Percentiles rank a stretch among this genome's conserved stretches.
These are phyloP conservation scores for Scyliorhinus canicula DNA, from an alignment of 2,797 vertebrate genomes.

Conservation along the genomic window DNA sequence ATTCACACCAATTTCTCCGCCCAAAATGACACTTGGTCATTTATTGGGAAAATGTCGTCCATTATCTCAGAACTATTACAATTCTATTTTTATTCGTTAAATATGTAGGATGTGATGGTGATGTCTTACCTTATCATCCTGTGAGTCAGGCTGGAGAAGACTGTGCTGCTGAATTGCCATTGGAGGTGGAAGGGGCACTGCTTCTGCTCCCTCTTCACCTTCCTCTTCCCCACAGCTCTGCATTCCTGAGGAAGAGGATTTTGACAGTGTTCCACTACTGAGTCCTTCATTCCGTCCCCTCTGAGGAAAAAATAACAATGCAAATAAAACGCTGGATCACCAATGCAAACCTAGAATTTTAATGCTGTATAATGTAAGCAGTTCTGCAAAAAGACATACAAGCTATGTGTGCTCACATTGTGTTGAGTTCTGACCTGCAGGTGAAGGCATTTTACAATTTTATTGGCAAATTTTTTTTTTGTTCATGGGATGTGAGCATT, in stretches of 20 bases:
- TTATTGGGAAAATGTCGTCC: too few relatives aligned
- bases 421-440: not conserved
- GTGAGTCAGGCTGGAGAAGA: conserved; percentile 88
- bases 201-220: conserved; percentile 87
- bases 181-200: conserved; percentile 87
- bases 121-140: conserved; percentile 89
- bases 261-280: conserved; percentile 92
- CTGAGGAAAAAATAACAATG: conserved; percentile 56
- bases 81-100: not conserved
- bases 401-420: not conserved
- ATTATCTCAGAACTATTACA: not conserved
- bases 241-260: conserved; percentile 97
- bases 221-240: conserved; percentile 98
- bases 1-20: too few relatives aligned
- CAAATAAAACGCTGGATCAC: not conserved
- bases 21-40: too few relatives aligned
- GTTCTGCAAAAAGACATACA: not conserved
- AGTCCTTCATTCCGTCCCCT: conserved; percentile 91
- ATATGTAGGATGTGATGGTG: not conserved
- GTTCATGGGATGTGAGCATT: too few relatives aligned
- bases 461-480: too few relatives aligned
- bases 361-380: not conserved
- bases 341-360: not conserved
- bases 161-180: conserved; percentile 99
- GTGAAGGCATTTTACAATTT: not conserved